Base-by-base conservation (phyloP, 2,888 invertebrate genomes). In the Pterostichus madidus region DNA sequence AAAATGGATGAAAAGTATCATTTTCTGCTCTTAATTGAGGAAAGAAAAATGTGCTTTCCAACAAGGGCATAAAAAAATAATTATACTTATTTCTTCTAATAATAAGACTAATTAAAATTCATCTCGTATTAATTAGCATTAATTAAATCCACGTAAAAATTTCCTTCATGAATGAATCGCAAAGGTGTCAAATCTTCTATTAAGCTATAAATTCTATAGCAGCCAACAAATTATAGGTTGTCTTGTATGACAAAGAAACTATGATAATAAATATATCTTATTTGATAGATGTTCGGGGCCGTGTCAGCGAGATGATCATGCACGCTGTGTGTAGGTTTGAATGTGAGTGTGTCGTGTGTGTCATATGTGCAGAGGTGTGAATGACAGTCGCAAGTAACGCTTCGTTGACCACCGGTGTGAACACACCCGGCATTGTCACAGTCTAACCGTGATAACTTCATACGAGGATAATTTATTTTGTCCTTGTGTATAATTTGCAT, bases 221-320 rank as follows among this genome's bases (percentile, higher is more conserved):
- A 64, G 35, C 13, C n/a, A n/a, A 64, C 64, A 64, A 64, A 64
- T 64, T 64, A 64, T 64, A 64, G 64, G 64, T 13, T 64, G 64
- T 64, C 64, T n/a, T 35, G 5, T 64, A 35, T 13, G 13, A 64
- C 64, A 64, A 64, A 32, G 64, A 10, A 64, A 13, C 5, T 10
- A 11, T 13, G 13, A 32, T 35, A 64, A 64, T 64, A 64, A 64
- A 64, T 64, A 64, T 35, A 35, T 64, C 49, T 11, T n/a, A 49
- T 49, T 49, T n/a, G 49, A 49, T 49, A 49, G 49, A 49, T 7
- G 64, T n/a, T 59, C n/a, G 13, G 17, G 32, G 32, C 10, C 32
- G 6, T 61, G 61, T 61, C 61, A 61, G 35, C 13, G 6, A 5
- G 64, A 35, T 64, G 64, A 64, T 35, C 64, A 32, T 13, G 64